Evolutionary conservation across 2,888 invertebrate genomes (phyloP).

Genomic region (Chrysomela aeneicollis): DNA sequence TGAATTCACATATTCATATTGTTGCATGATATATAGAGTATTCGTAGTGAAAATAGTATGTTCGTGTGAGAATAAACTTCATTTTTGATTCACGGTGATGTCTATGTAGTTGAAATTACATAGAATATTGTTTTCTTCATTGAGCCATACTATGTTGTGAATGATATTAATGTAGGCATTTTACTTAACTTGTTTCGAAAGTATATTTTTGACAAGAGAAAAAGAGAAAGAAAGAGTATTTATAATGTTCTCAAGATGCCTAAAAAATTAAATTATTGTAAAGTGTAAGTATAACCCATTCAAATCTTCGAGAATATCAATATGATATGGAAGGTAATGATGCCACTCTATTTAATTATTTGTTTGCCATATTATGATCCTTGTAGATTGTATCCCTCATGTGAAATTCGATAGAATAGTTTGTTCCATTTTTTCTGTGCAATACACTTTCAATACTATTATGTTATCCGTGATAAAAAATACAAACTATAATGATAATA

Average conservation of each 20-base stretch:
- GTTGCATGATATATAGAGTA: background rate
- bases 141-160: slow-evolving; percentile 46
- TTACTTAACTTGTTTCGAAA: slow-evolving; percentile 57
- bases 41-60: background rate
- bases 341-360: slow-evolving; percentile 51
- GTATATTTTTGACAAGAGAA: slow-evolving; percentile 59
- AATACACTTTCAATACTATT: slow-evolving; percentile 42
- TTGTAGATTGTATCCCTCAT: slow-evolving; percentile 37
- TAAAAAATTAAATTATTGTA: slow-evolving; percentile 58
- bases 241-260: slow-evolving; percentile 58
- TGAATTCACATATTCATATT: background rate
- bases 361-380: slow-evolving; percentile 33
- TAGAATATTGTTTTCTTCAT: slow-evolving; percentile 36
- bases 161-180: slow-evolving; percentile 52
- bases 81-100: background rate
- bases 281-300: slow-evolving; percentile 54
- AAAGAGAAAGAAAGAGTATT: slow-evolving; percentile 55
- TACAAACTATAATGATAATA: background rate
- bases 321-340: slow-evolving; percentile 57
- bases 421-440: slow-evolving; percentile 33
- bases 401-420: slow-evolving; percentile 15
- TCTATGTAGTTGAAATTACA: background rate
- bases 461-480: slow-evolving; percentile 22
- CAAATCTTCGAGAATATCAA: slow-evolving; percentile 54
- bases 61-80: background rate